Evolutionary conservation across 92 coral and sea anemone genomes (phyloP).

Genomic region (Porites evermanni): DNA sequence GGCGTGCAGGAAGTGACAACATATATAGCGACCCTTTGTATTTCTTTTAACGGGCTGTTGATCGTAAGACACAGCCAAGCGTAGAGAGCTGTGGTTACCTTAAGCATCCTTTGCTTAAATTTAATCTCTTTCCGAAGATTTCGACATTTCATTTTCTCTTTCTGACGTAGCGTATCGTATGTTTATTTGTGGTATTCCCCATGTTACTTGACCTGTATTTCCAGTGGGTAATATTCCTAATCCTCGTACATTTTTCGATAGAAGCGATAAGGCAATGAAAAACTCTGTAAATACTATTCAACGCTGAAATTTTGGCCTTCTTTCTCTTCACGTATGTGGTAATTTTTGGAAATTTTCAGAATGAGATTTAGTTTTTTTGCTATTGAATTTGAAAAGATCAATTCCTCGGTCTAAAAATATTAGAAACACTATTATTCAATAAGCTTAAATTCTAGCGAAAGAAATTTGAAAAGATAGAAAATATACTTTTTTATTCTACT

Average conservation of each 20-base stretch:
- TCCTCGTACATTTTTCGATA: constrained; percentile 11
- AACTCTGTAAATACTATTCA: not conserved
- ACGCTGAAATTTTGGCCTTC: not conserved
- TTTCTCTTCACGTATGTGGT: not conserved
- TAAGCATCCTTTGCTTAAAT: not conserved
- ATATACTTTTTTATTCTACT: constrained; percentile 17
- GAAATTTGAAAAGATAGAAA: constrained; percentile 16
- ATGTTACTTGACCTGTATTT: constrained; percentile 31
- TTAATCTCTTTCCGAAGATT: not conserved
- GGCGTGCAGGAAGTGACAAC: constrained; percentile 42
- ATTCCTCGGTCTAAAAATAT: constrained; percentile 9
- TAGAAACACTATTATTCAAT: constrained; percentile 4
- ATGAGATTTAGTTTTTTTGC: not conserved
- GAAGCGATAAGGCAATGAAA: not conserved
- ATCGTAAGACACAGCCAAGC: constrained; percentile 28
- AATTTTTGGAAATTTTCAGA: no score
- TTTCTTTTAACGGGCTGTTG: constrained; percentile 33
- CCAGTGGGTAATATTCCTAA: constrained; percentile 13
- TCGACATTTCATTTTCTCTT: not conserved
- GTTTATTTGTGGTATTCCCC: constrained; percentile 37
- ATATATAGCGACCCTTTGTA: constrained; percentile 45
- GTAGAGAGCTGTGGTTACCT: not conserved
- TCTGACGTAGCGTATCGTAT: constrained; percentile 4
- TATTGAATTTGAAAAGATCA: not conserved
- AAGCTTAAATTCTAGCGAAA: not conserved